Conservation (phyloP, 2,888 invertebrate species). For the Lissonota sp. region DNA sequence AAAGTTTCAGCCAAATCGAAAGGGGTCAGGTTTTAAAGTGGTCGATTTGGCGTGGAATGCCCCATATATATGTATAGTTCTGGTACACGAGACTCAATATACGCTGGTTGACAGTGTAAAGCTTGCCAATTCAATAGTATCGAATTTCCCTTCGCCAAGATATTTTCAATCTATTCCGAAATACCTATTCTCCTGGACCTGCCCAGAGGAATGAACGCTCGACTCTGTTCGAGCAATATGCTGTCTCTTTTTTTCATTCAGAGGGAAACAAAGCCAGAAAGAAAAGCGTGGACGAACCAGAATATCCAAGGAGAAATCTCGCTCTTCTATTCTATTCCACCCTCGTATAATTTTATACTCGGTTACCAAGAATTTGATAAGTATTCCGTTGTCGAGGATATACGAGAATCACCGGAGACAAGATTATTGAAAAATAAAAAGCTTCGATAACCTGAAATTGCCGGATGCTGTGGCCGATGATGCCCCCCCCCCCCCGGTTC, state of each 20-base stretch:
- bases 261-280: neutral
- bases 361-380: neutral
- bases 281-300: neutral
- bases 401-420: neutral
- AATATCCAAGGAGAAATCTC: neutral
- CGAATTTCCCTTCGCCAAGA: slow-evolving; percentile 31
- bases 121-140: slow-evolving; percentile 15
- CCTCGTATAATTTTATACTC: slow-evolving; percentile 10
- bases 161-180: slow-evolving; percentile 23
- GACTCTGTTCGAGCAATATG: neutral
- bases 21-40: too few species aligned
- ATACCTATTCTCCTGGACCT: neutral
- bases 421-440: neutral
- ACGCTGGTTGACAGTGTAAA: slow-evolving; percentile 14
- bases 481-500: too few species aligned
- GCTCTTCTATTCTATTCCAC: neutral
- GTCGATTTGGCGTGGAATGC: too few species aligned
- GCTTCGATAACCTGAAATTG: too few species aligned
- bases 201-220: neutral
- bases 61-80: neutral
- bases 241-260: neutral
- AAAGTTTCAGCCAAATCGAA: too few species aligned
- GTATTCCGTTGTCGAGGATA: neutral
- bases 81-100: slow-evolving; percentile 12
- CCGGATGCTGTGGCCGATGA: too few species aligned